Evolutionary conservation across 1,140 invertebrate genomes (phyloP).

Genomic region (Frieseomelitta varia): DNA sequence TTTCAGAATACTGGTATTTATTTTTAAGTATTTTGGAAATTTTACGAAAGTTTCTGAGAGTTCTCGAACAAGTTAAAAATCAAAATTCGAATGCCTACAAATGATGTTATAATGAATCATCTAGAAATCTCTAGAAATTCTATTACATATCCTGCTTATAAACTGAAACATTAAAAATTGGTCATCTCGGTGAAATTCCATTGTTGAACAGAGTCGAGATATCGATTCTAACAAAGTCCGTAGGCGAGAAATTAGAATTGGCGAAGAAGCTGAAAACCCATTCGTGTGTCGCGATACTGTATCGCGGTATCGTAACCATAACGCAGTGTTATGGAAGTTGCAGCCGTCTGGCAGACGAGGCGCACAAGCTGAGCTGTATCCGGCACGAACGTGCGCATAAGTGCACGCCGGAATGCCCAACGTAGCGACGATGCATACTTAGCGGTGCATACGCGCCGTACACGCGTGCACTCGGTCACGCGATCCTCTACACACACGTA

Average conservation of each 20-base stretch:
- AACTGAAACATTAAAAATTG: too few relatives aligned
- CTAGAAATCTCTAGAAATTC: too few relatives aligned
- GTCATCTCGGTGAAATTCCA: too few relatives aligned
- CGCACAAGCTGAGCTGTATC: conserved; percentile 12
- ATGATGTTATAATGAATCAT: too few relatives aligned
- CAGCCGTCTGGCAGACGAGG: conserved; percentile 1
- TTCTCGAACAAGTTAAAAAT: too few relatives aligned
- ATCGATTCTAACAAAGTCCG: background rate
- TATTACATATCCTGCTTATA: too few relatives aligned
- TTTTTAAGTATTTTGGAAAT: too few relatives aligned
- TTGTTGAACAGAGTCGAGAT: too few relatives aligned
- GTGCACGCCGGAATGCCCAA: conserved; percentile 61
- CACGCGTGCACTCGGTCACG: conserved; percentile 2
- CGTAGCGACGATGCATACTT: conserved; percentile 52
- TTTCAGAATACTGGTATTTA: too few relatives aligned
- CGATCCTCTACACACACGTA: background rate
- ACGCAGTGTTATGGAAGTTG: background rate
- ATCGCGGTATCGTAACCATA: background rate
- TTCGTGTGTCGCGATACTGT: background rate
- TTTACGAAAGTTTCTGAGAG: too few relatives aligned
- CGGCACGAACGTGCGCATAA: conserved; percentile 53
- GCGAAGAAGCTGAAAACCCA: background rate
- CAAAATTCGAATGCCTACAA: too few relatives aligned
- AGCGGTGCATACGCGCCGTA: conserved; percentile 53
- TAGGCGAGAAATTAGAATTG: background rate